phyloP scores from a whole-genome alignment of 2,113 vertebrate species.

The Rana temporaria region DNA sequence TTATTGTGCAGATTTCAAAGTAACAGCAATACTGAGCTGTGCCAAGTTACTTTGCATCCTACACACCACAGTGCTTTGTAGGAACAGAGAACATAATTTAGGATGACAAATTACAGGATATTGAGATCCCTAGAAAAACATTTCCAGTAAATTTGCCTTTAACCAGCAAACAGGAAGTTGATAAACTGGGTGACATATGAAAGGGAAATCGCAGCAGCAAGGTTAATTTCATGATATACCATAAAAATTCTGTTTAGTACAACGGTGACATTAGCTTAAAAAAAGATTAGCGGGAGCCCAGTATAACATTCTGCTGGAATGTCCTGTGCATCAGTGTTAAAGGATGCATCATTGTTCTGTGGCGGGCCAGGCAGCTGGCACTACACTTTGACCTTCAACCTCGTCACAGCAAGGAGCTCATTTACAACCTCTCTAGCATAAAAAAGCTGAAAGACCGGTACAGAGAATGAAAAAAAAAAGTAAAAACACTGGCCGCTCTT shows the following conservation, averaged over 20 bases:
- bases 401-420: slow-evolving; percentile 74
- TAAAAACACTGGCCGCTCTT: slow-evolving; percentile 74
- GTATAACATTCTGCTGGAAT: slow-evolving; percentile 64
- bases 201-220: slow-evolving; percentile 56
- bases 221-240: slow-evolving; percentile 67
- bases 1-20: neutral
- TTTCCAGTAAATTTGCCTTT: slow-evolving; percentile 28
- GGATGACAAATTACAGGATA: slow-evolving; percentile 33
- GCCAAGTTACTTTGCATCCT: slow-evolving; percentile 16
- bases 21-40: slow-evolving; percentile 6
- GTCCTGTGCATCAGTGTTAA: slow-evolving; percentile 67
- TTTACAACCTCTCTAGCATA: slow-evolving; percentile 73
- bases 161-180: slow-evolving; percentile 24
- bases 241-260: slow-evolving; percentile 64
- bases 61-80: slow-evolving; percentile 1
- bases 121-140: neutral
- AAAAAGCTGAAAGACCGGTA: slow-evolving; percentile 75
- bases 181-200: slow-evolving; percentile 23
- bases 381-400: slow-evolving; percentile 80
- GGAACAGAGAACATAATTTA: slow-evolving; percentile 24
- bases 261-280: slow-evolving; percentile 61
- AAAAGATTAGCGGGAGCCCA: slow-evolving; percentile 65
- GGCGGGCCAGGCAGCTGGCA: slow-evolving; percentile 85
- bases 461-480: slow-evolving; percentile 68
- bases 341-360: slow-evolving; percentile 72